phyloP scores from a whole-genome alignment of 53 echinoderm and acorn worm genomes.

The Henricia sp. region DNA sequence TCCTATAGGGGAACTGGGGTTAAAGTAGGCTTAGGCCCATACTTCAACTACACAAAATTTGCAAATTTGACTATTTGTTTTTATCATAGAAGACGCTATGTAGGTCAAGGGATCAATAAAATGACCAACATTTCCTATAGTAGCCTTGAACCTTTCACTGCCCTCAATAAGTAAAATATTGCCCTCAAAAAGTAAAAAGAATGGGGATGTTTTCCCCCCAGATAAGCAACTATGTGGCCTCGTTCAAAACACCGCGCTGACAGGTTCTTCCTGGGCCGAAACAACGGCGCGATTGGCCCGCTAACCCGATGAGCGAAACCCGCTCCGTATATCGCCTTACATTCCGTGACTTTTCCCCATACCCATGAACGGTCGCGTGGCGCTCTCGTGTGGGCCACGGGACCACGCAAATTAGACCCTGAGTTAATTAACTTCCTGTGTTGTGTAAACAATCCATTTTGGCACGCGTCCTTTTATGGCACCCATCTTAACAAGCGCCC shows the following conservation, averaged over 20 bases:
- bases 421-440: slow-evolving; percentile 25
- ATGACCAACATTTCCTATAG: background rate
- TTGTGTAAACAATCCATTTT: too few species aligned
- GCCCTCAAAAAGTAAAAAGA: background rate
- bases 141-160: slow-evolving; percentile 13
- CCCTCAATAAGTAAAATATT: too few species aligned
- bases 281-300: slow-evolving; percentile 29
- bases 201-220: background rate
- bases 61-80: too few species aligned
- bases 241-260: slow-evolving; percentile 18
- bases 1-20: too few species aligned
- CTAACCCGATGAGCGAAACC: slow-evolving; percentile 15
- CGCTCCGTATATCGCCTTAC: background rate
- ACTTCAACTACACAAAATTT: too few species aligned
- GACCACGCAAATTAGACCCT: background rate
- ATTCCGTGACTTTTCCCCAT: background rate
- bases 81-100: background rate
- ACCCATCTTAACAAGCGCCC: too few species aligned
- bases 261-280: slow-evolving; percentile 47
- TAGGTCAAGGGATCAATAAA: background rate
- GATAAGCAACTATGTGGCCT: slow-evolving; percentile 6
- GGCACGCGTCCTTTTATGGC: too few species aligned
- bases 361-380: slow-evolving; percentile 34
- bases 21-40: too few species aligned
- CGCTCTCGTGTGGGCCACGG: background rate